phyloP scores from a whole-genome alignment of 2,888 invertebrate species.

The Trachelus tabidus region DNA sequence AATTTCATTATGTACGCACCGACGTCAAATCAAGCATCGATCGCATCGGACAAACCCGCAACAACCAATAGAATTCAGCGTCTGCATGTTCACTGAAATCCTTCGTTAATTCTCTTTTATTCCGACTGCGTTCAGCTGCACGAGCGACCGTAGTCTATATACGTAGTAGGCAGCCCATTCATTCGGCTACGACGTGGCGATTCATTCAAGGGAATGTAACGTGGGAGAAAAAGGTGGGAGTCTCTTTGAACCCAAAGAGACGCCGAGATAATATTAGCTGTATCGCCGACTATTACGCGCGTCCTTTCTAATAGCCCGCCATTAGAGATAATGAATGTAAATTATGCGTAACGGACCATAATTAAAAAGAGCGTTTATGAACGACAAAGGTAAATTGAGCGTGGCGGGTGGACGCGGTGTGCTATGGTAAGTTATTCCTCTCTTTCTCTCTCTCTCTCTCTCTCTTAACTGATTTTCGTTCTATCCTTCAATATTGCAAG shows the following conservation, averaged over 20 bases:
- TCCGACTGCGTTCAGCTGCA: background rate
- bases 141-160: background rate
- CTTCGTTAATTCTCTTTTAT: background rate
- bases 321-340: slow-evolving; percentile 52
- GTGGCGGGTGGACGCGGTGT: slow-evolving; percentile 4
- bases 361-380: slow-evolving; percentile 45
- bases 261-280: background rate
- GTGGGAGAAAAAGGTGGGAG: background rate
- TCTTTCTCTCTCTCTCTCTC: background rate
- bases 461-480: too few relatives aligned
- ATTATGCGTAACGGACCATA: slow-evolving; percentile 47
- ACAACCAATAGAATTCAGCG: background rate
- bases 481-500: too few relatives aligned
- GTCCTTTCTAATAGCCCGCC: slow-evolving; percentile 43
- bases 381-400: slow-evolving; percentile 8
- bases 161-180: background rate
- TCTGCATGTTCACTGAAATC: background rate
- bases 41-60: background rate
- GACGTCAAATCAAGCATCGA: background rate
- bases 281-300: background rate
- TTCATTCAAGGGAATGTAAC: background rate
- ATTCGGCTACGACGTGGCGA: background rate
- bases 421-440: background rate
- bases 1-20: background rate
- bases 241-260: background rate